Evolutionary conservation across 1,140 invertebrate genomes (phyloP).

Genomic region (Drosophila subpulchrella): DNA sequence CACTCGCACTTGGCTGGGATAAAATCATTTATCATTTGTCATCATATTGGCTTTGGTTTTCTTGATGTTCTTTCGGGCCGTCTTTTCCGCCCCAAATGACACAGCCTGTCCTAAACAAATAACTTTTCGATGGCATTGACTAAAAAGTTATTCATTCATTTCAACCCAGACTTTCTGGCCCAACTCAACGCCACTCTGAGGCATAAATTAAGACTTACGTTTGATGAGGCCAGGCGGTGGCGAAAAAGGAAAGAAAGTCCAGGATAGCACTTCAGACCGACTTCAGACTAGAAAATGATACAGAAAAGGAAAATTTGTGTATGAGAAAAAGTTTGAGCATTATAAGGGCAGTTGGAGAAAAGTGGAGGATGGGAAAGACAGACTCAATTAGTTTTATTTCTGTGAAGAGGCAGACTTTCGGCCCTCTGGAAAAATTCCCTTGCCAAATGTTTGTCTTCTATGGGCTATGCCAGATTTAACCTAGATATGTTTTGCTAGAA

Average conservation of each 20-base stretch:
- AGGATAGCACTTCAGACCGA: conserved; percentile 49
- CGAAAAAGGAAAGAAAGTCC: conserved; percentile 22
- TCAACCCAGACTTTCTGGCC: conserved; percentile 8
- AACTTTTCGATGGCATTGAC: conserved; percentile 51
- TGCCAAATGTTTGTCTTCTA: conserved; percentile 52
- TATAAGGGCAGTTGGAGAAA: background rate
- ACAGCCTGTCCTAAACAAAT: conserved; percentile 46
- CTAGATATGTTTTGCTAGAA: conserved; percentile 25
- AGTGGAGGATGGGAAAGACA: conserved; percentile 2
- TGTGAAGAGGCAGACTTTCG: conserved; percentile 11
- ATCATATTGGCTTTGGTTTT: conserved; percentile 46
- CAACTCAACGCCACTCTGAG: conserved; percentile 41
- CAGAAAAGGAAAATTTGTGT: conserved; percentile 40
- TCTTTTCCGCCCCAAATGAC: conserved; percentile 4
- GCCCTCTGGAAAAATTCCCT: conserved; percentile 3
- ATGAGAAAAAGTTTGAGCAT: conserved; percentile 38
- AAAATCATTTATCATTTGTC: conserved; percentile 51
- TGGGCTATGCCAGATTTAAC: conserved; percentile 34
- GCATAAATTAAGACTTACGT: conserved; percentile 81
- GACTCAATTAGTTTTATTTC: conserved; percentile 75
- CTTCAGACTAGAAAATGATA: conserved; percentile 45
- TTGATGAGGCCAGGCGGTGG: conserved; percentile 34
- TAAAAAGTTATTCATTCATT: conserved; percentile 38
- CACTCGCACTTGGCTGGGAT: conserved; percentile 22
- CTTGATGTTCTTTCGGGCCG: conserved; percentile 14